A percentile compares a stretch with the other conserved stretches of the same genome.
Conservation (phyloP, 2,113 vertebrate genomes). For the Diadophis punctatus region DNA sequence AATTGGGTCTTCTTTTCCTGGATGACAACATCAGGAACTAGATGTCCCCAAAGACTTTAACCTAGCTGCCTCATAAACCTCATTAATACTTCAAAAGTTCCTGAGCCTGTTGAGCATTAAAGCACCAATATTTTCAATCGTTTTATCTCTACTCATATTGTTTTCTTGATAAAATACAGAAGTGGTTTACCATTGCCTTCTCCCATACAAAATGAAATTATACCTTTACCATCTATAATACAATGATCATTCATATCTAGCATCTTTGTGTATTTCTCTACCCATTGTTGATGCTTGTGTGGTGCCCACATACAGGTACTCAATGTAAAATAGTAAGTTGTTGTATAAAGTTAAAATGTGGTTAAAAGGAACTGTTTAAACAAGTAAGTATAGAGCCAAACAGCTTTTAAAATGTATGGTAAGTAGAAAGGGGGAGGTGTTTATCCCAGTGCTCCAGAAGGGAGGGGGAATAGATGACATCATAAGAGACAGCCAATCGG, state of each 20-base stretch:
- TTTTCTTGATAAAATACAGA: not conserved
- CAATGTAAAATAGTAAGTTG: no score
- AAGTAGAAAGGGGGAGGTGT: no score
- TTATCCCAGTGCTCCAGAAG: no score
- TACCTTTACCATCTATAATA: not conserved
- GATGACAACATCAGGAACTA: not conserved
- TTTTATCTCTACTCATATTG: not conserved
- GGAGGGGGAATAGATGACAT: no score
- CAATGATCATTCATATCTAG: not conserved
- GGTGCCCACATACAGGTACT: no score
- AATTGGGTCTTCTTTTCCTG: not conserved
- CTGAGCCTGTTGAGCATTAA: not conserved
- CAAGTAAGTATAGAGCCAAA: no score
- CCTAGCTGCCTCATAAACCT: not conserved
- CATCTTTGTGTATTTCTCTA: not conserved
- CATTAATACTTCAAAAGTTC: not conserved
- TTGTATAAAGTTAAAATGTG: no score
- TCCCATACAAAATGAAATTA: not conserved
- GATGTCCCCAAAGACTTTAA: not conserved
- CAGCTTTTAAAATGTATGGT: no score
- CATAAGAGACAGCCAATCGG: no score
- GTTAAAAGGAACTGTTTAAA: no score
- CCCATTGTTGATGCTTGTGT: not conserved
- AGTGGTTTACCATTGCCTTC: not conserved
- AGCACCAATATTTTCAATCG: not conserved